Evolutionary conservation across 2,797 vertebrate species (phyloP).

Genomic region (Coreius guichenoti): DNA sequence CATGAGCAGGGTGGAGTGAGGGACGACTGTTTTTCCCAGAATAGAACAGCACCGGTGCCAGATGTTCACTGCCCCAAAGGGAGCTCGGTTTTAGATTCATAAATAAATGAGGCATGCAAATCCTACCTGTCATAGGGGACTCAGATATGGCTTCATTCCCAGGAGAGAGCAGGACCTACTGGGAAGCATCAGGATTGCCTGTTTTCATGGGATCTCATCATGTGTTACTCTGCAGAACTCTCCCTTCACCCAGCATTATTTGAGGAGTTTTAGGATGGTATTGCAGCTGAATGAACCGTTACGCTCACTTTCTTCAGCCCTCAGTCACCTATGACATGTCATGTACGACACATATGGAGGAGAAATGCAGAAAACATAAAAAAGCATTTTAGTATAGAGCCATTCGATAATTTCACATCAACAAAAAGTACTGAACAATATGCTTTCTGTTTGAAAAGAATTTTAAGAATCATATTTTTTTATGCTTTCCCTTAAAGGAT

Average conservation of each 20-base stretch:
- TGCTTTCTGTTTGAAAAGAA: background rate
- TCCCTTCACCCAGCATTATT: background rate
- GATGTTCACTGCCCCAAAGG: slow-evolving; percentile 35
- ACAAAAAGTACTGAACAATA: background rate
- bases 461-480: too few relatives aligned
- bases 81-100: slow-evolving; percentile 9
- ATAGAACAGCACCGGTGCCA: slow-evolving; percentile 6
- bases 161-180: background rate
- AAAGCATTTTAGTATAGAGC: background rate
- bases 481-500: background rate
- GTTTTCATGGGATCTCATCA: background rate
- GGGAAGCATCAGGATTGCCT: background rate
- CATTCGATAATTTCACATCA: background rate
- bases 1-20: background rate
- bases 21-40: background rate
- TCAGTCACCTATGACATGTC: background rate
- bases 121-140: slow-evolving; percentile 1
- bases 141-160: slow-evolving; percentile 7
- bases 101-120: slow-evolving; percentile 22
- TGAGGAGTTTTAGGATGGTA: background rate
- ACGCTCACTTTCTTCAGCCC: background rate
- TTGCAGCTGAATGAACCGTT: background rate
- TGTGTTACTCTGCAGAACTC: background rate
- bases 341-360: background rate
- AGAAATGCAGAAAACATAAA: background rate